Percentiles rank a stretch among this genome's conserved stretches.
Evolutionary conservation across 2,797 vertebrate species (phyloP).

Genomic region (Halcyon smyrnensis): DNA sequence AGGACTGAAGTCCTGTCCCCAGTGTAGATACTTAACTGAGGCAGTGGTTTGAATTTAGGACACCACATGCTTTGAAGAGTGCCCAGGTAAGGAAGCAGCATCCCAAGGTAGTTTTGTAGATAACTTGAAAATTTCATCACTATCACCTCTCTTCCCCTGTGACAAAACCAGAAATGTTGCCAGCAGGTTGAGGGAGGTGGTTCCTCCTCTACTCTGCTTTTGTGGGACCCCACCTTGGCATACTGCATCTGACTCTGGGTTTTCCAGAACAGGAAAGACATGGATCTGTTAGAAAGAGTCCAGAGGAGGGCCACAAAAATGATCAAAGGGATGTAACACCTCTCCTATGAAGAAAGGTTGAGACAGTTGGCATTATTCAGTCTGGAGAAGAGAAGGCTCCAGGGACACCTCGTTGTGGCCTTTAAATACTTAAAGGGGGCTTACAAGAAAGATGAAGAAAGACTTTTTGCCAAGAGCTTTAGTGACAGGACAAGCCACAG

Average conservation of each 20-base stretch:
- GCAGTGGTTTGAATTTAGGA: not conserved
- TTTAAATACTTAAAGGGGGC: not conserved
- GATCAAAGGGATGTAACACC: too few relatives aligned
- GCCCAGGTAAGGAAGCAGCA: not conserved
- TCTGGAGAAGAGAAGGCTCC: too few relatives aligned
- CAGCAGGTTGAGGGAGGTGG: not conserved
- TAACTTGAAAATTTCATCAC: not conserved
- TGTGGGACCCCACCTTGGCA: too few relatives aligned
- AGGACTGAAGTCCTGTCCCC: not conserved
- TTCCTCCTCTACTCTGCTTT: not conserved
- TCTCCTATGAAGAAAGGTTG: too few relatives aligned
- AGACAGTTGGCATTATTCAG: too few relatives aligned
- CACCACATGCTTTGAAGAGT: not conserved
- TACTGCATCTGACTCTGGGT: too few relatives aligned
- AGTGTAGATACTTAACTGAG: not conserved
- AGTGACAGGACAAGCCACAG: not conserved
- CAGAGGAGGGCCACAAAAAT: too few relatives aligned
- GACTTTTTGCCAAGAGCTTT: not conserved
- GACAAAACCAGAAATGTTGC: not conserved
- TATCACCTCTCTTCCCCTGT: not conserved
- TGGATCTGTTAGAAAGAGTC: too few relatives aligned
- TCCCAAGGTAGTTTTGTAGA: not conserved
- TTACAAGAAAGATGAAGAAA: not conserved
- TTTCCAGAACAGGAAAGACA: too few relatives aligned
- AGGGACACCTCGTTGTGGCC: too few relatives aligned